Percentiles rank a stretch among this genome's conserved stretches.
phyloP scores from a whole-genome alignment of 2,113 vertebrate species.

The Rhodinocichla rosea region DNA sequence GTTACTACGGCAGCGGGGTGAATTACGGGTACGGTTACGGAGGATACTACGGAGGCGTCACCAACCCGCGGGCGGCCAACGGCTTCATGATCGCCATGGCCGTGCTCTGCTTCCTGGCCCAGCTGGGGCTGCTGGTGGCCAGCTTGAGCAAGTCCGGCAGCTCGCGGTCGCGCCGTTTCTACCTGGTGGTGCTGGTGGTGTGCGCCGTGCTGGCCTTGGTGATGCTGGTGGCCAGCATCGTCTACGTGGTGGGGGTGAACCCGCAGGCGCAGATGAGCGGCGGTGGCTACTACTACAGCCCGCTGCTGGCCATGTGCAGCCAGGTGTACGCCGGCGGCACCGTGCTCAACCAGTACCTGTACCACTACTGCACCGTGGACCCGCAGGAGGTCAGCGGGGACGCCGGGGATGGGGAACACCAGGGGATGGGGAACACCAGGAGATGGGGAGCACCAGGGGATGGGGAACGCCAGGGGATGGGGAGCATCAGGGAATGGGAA shows the following conservation, averaged over 20 bases:
- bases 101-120: not conserved
- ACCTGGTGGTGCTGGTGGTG: not conserved
- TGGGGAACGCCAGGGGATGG: not conserved
- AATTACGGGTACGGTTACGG: slow-evolving; percentile 59
- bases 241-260: not conserved
- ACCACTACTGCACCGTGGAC: slow-evolving; percentile 90
- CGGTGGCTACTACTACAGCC: not conserved
- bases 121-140: not conserved
- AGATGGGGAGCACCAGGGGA: too few species aligned
- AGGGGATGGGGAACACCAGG: too few species aligned
- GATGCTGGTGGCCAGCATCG: not conserved
- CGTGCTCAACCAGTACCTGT: slow-evolving; percentile 62
- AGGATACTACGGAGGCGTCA: slow-evolving; percentile 70
- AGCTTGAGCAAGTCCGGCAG: not conserved
- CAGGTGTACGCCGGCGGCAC: not conserved
- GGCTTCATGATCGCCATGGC: not conserved
- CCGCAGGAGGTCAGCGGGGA: slow-evolving; percentile 78
- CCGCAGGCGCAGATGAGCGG: not conserved
- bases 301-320: not conserved
- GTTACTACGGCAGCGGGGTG: not conserved
- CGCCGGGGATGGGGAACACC: not conserved
- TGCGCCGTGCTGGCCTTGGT: not conserved
- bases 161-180: not conserved
- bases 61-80: slow-evolving; percentile 69
- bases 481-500: too few species aligned